Base-by-base conservation (phyloP, 2,888 invertebrate species). In the Rhimphoctona megacephalus region DNA sequence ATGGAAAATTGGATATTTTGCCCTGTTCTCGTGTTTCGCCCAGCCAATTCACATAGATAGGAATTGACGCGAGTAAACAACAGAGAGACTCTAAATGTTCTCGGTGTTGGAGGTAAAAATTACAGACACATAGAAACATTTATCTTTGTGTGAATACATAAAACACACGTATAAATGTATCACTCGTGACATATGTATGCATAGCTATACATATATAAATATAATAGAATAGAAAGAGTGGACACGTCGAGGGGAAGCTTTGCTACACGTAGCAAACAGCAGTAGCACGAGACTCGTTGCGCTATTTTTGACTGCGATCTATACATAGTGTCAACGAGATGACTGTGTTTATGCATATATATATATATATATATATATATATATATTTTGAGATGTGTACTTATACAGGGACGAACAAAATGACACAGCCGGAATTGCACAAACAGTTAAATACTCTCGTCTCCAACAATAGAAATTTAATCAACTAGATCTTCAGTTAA, bases 251-350 rank as follows among this genome's bases (percentile, higher is more conserved):
- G 78, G 64, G 43, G 69, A 81, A 74, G 54, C 69, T 33, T 81
- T 61, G 82, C 81, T 78, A 70, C 82, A 72, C 67, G 78, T 52
- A 77, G 72, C 78, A 85, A 74, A 74, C 54, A 74, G 57, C 39
- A 69, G n/a, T n/a, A n/a, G 67, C 69, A 70, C 61, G 78, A 85
- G 70, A 76, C 79, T 30, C 80, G 76, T 46, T 64, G 74, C 43
- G 81, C 81, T 86, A 84, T 83, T 86, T 84, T 66, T 49, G 73
- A 39, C 67, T 61, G 30, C 77, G 76, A 61, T 81, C 57, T 78
- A 67, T 78, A 80, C 39, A 77, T 73, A 80, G 72, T 64, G 49
- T 61, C 61, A 76, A 73, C 81, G 81, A 52, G 76, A 57, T 77
- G 49, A 78, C 54, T 69, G 25, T 81, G 46, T 43, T 39, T 46